Evolutionary conservation across 1,140 invertebrate species (phyloP).

Genomic region (Papilio helenus): DNA sequence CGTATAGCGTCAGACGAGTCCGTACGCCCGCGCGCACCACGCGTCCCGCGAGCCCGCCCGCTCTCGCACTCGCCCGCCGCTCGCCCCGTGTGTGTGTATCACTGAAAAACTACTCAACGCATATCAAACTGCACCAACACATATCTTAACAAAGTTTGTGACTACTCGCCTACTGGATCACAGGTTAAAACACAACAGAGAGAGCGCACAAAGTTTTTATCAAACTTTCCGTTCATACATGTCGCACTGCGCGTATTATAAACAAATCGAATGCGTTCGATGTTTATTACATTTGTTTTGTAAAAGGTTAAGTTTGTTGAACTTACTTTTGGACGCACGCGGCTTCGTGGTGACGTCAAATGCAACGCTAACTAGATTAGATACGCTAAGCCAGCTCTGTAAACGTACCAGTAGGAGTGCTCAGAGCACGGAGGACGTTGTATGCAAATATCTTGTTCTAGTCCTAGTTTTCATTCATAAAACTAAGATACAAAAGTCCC

Average conservation of each 20-base stretch:
- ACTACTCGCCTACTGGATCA: not conserved
- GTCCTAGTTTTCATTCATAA: conserved; percentile 55
- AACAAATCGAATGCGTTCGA: conserved; percentile 44
- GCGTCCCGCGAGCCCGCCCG: conserved; percentile 43
- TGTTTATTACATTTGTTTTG: conserved; percentile 49
- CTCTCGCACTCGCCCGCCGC: conserved; percentile 22
- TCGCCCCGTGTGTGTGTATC: conserved; percentile 50
- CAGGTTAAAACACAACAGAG: conserved; percentile 28
- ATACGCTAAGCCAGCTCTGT: conserved; percentile 63
- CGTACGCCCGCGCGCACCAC: conserved; percentile 56
- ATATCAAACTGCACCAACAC: conserved; percentile 40
- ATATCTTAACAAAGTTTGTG: conserved; percentile 38
- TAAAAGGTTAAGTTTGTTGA: conserved; percentile 75
- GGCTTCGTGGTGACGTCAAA: conserved; percentile 69
- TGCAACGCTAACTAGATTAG: conserved; percentile 74
- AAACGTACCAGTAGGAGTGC: conserved; percentile 52
- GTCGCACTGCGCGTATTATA: conserved; percentile 23
- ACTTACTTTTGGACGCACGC: conserved; percentile 67
- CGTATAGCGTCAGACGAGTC: conserved; percentile 55
- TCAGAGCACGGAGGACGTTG: conserved; percentile 53
- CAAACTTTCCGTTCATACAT: conserved; percentile 4
- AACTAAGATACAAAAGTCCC: conserved; percentile 47
- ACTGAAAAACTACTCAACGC: conserved; percentile 52
- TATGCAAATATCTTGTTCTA: conserved; percentile 55
- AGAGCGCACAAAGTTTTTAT: conserved; percentile 7